Percentiles rank a stretch among this genome's conserved stretches.
These are phyloP conservation scores for Achlya flavicornis DNA, from an alignment of 2,888 invertebrate genomes.

Conservation along the genomic window DNA sequence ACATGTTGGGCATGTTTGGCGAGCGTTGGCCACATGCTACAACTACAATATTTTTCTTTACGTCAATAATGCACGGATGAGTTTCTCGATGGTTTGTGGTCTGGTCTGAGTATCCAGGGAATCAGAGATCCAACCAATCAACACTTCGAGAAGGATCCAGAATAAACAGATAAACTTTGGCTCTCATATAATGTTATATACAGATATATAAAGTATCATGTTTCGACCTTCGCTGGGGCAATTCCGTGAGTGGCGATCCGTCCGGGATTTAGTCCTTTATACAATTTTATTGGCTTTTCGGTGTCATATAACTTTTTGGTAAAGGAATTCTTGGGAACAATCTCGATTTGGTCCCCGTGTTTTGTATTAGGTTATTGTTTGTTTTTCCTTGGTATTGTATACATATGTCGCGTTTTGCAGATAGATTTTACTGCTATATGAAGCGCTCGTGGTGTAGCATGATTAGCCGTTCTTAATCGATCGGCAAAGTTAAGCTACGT, in stretches of 20 bases:
- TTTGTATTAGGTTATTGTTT: conserved; percentile 6
- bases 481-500: no score
- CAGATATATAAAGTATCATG: conserved; percentile 10
- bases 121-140: neutral
- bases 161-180: conserved; percentile 1
- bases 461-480: no score
- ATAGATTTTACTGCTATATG: no score
- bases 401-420: neutral
- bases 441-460: no score
- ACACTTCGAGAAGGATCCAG: neutral
- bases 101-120: neutral
- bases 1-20: conserved; percentile 24
- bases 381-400: neutral
- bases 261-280: conserved; percentile 38
- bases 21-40: conserved; percentile 25
- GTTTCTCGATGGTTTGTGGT: neutral
- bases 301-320: conserved; percentile 48
- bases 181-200: conserved; percentile 3
- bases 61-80: neutral
- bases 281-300: conserved; percentile 54
- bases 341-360: conserved; percentile 29
- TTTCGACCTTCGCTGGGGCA: conserved; percentile 22
- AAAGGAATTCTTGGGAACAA: conserved; percentile 52
- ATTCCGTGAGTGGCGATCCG: conserved; percentile 46
- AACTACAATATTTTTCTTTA: neutral